These are phyloP conservation scores for Oscheius myriophilus DNA, from an alignment of 2,888 invertebrate species.

Conservation along the genomic window DNA sequence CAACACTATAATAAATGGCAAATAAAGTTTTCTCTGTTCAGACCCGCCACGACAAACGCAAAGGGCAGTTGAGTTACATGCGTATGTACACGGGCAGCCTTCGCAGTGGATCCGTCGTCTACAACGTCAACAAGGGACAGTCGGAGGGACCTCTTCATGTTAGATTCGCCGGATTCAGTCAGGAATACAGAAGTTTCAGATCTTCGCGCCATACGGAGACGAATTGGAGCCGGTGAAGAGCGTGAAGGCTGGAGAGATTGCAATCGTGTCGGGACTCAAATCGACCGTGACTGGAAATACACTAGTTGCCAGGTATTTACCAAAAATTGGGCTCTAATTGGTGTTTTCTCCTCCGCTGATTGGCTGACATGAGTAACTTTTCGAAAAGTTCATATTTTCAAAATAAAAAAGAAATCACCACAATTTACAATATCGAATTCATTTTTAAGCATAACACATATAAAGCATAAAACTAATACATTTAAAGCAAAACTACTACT, in stretches of 20 bases:
- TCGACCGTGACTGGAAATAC: conserved; percentile 78
- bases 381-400: no score
- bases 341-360: no score
- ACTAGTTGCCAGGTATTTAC: conserved; percentile 55
- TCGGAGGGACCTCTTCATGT: conserved; percentile 51
- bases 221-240: conserved; percentile 77
- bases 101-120: conserved; percentile 41
- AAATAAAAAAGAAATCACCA: no score
- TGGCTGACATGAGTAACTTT: no score
- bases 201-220: conserved; percentile 85
- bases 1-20: background rate
- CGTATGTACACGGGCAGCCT: conserved; percentile 76
- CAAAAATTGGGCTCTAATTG: background rate
- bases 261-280: conserved; percentile 86
- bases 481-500: no score
- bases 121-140: conserved; percentile 44
- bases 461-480: no score
- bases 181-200: no score
- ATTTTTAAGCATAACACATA: no score
- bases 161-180: background rate
- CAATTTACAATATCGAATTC: no score
- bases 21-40: conserved; percentile 76
- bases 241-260: conserved; percentile 82
- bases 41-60: conserved; percentile 88
- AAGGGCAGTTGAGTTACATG: conserved; percentile 86